Evolutionary conservation across 2,888 invertebrate genomes (phyloP).

Genomic region (Phengaris alcon): DNA sequence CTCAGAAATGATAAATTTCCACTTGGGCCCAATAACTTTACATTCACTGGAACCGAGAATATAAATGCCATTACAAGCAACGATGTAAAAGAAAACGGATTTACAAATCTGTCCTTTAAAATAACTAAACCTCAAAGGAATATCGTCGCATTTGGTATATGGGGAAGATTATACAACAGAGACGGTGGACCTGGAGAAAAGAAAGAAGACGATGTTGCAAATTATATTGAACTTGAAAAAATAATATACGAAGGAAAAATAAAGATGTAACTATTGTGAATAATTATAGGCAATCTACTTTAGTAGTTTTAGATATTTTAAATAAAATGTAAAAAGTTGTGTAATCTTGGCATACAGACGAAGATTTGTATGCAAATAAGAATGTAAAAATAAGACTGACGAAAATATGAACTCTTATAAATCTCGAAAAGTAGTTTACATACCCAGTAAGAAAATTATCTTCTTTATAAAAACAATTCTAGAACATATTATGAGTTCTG

Average conservation of each 20-base stretch:
- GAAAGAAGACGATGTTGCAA: constrained; percentile 51
- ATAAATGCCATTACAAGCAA: constrained; percentile 26
- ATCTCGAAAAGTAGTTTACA: too few species aligned
- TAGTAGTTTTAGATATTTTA: not conserved
- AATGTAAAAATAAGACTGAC: constrained; percentile 8
- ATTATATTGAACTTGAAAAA: constrained; percentile 50
- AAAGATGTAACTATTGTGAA: not conserved
- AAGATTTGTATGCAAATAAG: too few species aligned
- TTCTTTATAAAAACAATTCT: too few species aligned
- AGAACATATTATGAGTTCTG: too few species aligned
- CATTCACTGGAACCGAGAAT: constrained; percentile 38
- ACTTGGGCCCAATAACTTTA: constrained; percentile 55
- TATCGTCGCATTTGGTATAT: constrained; percentile 70
- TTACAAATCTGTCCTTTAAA: constrained; percentile 48
- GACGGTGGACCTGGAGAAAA: constrained; percentile 50
- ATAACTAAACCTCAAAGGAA: constrained; percentile 59
- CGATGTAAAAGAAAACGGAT: constrained; percentile 24
- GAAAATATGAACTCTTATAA: not conserved
- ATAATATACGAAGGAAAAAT: constrained; percentile 25
- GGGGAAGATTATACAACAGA: constrained; percentile 68
- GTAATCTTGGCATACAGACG: too few species aligned
- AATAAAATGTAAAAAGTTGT: too few species aligned
- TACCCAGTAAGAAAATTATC: too few species aligned
- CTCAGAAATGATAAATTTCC: constrained; percentile 72
- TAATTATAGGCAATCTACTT: too few species aligned